Percentiles rank a stretch among this genome's conserved stretches.
Conservation (phyloP, 2,797 vertebrate genomes). For the Pseudomugil tenellus region DNA sequence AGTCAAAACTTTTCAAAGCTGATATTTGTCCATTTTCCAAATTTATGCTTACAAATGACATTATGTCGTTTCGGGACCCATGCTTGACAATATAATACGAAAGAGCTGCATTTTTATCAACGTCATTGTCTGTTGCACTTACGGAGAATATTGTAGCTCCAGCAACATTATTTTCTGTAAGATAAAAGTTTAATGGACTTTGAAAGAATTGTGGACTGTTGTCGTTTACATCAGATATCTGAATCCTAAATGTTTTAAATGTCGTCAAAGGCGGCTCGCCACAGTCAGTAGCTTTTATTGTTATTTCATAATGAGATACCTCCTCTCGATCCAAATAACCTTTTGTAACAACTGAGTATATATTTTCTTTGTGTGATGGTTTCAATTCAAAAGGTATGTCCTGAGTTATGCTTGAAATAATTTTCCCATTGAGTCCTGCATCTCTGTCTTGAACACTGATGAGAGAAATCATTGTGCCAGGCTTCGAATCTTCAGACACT, state of each 20-base stretch:
- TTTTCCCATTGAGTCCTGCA: conserved; percentile 54
- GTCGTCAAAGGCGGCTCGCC: conserved; percentile 79
- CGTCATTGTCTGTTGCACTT: conserved; percentile 81
- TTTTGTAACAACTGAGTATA: conserved; percentile 60
- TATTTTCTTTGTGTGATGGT: conserved; percentile 56
- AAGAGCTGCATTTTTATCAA: conserved; percentile 82
- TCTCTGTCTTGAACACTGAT: conserved; percentile 86
- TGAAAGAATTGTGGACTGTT: conserved; percentile 67
- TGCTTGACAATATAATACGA: conserved; percentile 75
- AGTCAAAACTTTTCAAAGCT: conserved; percentile 61
- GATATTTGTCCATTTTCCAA: conserved; percentile 52
- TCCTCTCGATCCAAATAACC: conserved; percentile 77
- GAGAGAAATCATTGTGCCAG: conserved; percentile 79
- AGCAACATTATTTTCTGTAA: conserved; percentile 75
- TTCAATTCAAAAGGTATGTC: conserved; percentile 63
- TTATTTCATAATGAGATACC: conserved; percentile 74
- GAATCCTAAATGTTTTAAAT: conserved; percentile 54
- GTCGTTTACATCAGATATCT: conserved; percentile 76
- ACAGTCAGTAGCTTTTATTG: conserved; percentile 78
- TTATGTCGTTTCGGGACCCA: not conserved
- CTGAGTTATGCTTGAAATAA: conserved; percentile 6
- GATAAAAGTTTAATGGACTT: conserved; percentile 60
- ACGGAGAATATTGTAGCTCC: conserved; percentile 66
- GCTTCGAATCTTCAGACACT: conserved; percentile 50
- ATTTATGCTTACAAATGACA: conserved; percentile 54